Base-by-base conservation (phyloP, 2,797 vertebrate genomes). In the Pipistrellus kuhlii region DNA sequence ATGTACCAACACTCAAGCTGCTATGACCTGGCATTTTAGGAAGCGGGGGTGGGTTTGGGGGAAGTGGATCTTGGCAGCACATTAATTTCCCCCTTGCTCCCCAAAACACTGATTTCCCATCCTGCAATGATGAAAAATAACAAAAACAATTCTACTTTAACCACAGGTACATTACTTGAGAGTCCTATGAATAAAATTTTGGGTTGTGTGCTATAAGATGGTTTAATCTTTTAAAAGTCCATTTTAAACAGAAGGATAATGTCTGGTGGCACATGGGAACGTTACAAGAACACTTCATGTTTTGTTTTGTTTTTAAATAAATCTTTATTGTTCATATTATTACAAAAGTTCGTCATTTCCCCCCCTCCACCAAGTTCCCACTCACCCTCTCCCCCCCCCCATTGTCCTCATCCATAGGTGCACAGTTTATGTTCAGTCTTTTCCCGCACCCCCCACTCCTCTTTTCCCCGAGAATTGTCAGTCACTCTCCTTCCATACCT, bases 191-290 rank as follows among this genome's bases (percentile, higher is more conserved):
- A 90, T 85, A 17, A 64, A 73, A 68, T 44, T 84, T 64, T 85
- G 27, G 32, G 21, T 35, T n/a, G 9, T 85, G 59, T 46, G 35
- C 64, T 51, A 25, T 41, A 12, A 68, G n/a, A 62, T 88, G 55
- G 21, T 30, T 95, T 89, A 69, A 64, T 81, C 25, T 62, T 91
- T 90, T 88, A 30, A 66, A 82, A 57, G 64, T 32, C 51, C 35
- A 66, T 6, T 48, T 88, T 62, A 84, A 87, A 44, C 30, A 62
- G 35, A 84, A 57, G 68, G 69, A 23, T 85, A 88, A 59, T 35
- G 83, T 85, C 41, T 59, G 48, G 57, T 62, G 68, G 25, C 51
- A 46, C 62, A 18, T 25, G 35, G 71, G 27, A 77, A 44, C 66
- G 53, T 76, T 82, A n/a, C 48, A 84, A 82, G 53, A 48, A 90